These are phyloP conservation scores for Leistus spinibarbis DNA, from an alignment of 2,888 invertebrate species.

Conservation along the genomic window DNA sequence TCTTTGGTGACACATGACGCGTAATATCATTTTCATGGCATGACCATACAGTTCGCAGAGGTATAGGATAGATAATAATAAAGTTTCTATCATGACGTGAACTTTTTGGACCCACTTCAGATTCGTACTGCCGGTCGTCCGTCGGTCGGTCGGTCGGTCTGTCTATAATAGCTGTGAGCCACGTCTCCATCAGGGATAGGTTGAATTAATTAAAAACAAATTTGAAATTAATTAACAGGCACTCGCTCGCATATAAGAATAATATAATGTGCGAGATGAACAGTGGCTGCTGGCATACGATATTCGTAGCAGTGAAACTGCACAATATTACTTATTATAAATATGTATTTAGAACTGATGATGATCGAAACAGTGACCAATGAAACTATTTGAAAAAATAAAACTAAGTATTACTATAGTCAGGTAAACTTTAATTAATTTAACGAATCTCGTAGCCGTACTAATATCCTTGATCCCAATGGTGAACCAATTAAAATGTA, in stretches of 20 bases:
- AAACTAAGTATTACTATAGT: too few relatives aligned
- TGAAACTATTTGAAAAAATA: too few relatives aligned
- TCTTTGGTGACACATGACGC: background rate
- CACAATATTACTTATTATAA: too few relatives aligned
- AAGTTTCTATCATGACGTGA: background rate
- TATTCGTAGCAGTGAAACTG: background rate
- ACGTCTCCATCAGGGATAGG: background rate
- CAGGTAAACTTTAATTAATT: too few relatives aligned
- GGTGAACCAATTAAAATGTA: too few relatives aligned
- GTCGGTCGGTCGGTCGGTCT: too few relatives aligned
- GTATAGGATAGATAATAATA: background rate
- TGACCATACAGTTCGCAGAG: background rate
- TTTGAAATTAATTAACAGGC: constrained; percentile 37
- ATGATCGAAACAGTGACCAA: too few relatives aligned
- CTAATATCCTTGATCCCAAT: too few relatives aligned
- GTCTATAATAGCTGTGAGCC: background rate
- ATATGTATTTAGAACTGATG: too few relatives aligned
- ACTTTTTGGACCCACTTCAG: background rate
- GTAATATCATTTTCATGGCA: background rate
- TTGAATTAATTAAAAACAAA: constrained; percentile 36
- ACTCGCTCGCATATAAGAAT: background rate
- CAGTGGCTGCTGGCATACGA: background rate
- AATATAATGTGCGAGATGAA: background rate
- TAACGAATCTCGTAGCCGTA: too few relatives aligned
- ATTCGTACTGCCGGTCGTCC: background rate